Evolutionary conservation across 2,888 invertebrate species (phyloP), one percentile per base, ranked within the genome.

Genomic region (Stratiomys singularior): DNA sequence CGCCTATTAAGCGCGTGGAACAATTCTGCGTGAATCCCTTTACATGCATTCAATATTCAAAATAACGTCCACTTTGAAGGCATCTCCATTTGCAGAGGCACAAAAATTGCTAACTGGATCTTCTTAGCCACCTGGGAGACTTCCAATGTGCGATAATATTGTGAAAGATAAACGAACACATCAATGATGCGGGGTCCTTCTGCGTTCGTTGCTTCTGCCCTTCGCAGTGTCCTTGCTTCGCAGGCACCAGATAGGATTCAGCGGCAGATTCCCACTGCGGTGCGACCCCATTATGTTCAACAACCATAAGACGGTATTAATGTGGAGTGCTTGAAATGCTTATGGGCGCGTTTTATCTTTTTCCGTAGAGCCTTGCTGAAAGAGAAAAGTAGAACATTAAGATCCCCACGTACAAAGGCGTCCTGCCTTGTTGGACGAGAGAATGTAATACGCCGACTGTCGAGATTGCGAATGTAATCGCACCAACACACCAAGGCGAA

Each of bases 291-390:
- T 78, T 78, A 66, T 78, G 78, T 77, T 52, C 69, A 78, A 78
- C 78, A 77, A 69, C 78, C 72, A 78, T 78, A 78, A 78, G 78
- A 77, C 72, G 78, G 78, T 76, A 78, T 78, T 78, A 78, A 78
- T 77, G 76, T 77, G 71, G 78, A 78, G 78, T 78, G 77, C 78
- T 77, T 78, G 60, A 74, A 77, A 72, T 78, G 71, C 76, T 78
- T 77, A 78, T 78, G 78, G 78, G 58, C 78, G 76, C 76, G 52
- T 77, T 78, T 77, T 78, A 78, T 78, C 78, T 77, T 77, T 37
- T 37, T 37, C 21, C 15, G 58, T 37, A 58, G 60, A 60, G 37
- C 44, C 37, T 11, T 58, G 58, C 37, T 74, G 52, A 28, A 9
- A 37, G 52, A 28, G 74, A 74, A 74, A 74, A 37, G 74, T 74